These are phyloP conservation scores for Rhopalosiphum nymphaeae DNA, from an alignment of 2,888 invertebrate species.

Conservation along the genomic window DNA sequence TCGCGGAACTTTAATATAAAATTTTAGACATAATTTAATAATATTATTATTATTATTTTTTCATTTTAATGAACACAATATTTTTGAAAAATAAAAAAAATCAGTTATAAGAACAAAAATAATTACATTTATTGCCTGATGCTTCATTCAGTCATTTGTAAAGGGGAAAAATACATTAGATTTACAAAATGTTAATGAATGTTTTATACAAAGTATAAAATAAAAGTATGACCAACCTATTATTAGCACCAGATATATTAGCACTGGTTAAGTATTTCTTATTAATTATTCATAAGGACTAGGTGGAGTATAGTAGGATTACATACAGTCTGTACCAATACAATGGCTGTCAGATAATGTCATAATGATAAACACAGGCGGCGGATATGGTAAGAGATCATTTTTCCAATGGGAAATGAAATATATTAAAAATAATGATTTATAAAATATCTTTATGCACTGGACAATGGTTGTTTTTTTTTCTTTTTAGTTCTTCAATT, in stretches of 20 bases:
- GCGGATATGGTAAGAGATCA: slow-evolving; percentile 61
- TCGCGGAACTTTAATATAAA: slow-evolving; percentile 39
- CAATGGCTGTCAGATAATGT: slow-evolving; percentile 1
- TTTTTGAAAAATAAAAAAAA: not conserved
- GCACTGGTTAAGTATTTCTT: slow-evolving; percentile 43
- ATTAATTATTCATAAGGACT: slow-evolving; percentile 41
- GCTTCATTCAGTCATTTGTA: slow-evolving; percentile 37
- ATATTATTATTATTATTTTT: slow-evolving; percentile 22
- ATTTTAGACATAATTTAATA: not conserved
- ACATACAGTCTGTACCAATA: slow-evolving; percentile 30
- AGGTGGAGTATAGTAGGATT: slow-evolving; percentile 34
- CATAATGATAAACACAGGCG: slow-evolving; percentile 41
- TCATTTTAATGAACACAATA: slow-evolving; percentile 48
- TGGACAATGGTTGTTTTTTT: slow-evolving; percentile 31
- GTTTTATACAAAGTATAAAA: not conserved
- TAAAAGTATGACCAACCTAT: not conserved
- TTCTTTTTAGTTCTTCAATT: not conserved
- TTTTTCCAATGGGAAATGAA: slow-evolving; percentile 56
- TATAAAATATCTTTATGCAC: slow-evolving; percentile 50
- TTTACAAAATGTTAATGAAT: not conserved
- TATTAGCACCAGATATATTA: slow-evolving; percentile 55
- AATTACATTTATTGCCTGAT: slow-evolving; percentile 49
- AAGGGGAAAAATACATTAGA: not conserved
- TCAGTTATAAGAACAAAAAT: not conserved
- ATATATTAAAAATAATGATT: slow-evolving; percentile 32